Conservation (phyloP, 2,113 vertebrate species). For the Eurystomus gularis region DNA sequence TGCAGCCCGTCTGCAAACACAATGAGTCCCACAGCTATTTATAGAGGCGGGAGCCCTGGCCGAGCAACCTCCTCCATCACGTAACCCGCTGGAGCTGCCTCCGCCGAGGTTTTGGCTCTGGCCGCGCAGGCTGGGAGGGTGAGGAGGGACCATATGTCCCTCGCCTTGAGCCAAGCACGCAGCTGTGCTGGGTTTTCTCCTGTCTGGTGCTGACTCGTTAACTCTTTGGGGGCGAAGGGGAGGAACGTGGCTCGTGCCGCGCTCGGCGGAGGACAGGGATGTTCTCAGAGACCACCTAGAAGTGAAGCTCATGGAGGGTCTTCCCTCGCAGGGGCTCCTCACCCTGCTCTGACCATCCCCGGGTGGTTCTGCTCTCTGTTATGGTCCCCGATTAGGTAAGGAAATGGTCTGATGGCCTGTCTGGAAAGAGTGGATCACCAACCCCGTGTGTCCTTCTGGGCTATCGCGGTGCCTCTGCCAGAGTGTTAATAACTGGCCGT, state of each 20-base stretch:
- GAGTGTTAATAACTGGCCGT: background rate
- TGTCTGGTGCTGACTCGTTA: background rate
- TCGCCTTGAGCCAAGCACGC: background rate
- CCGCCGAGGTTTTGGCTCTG: background rate
- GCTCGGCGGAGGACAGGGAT: background rate
- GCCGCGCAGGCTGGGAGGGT: background rate
- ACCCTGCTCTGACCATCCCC: background rate
- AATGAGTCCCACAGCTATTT: background rate
- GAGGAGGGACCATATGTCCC: background rate
- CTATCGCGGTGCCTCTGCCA: too few relatives aligned
- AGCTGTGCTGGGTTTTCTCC: background rate
- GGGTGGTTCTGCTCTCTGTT: background rate
- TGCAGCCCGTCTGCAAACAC: background rate
- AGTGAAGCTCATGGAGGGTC: fast-evolving
- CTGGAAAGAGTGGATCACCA: too few relatives aligned
- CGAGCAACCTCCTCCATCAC: background rate
- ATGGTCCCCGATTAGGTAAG: background rate
- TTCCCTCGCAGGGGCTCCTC: background rate
- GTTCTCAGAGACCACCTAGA: background rate
- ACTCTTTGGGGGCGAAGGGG: background rate
- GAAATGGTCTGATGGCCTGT: background rate
- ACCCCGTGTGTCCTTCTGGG: too few relatives aligned
- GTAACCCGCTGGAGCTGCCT: background rate
- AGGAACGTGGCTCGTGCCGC: too few relatives aligned
- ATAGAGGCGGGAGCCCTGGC: background rate